Conservation (phyloP, 2,113 vertebrate genomes). For the Myanophis thanlyinensis region DNA sequence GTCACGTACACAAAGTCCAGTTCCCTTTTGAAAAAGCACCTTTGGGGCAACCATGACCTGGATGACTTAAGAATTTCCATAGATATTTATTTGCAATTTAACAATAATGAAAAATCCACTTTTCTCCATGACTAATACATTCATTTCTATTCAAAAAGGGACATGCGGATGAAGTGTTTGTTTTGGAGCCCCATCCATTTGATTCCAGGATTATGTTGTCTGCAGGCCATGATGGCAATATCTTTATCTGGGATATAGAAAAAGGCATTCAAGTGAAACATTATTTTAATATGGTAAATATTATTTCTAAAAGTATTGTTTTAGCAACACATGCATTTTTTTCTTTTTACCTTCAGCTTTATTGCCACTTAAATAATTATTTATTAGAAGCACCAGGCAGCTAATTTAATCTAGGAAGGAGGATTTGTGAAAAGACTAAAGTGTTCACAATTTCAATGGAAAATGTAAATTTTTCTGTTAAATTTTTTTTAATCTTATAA, state of each 20-base stretch:
- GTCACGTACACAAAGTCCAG: background rate
- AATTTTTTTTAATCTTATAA: background rate
- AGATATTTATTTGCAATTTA: background rate
- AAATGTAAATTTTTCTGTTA: background rate
- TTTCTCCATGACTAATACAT: constrained; percentile 21
- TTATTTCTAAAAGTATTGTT: background rate
- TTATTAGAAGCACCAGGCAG: background rate
- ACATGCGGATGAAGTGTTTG: constrained; percentile 95
- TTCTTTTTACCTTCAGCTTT: background rate
- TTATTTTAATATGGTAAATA: constrained; percentile 93
- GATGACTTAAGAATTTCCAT: background rate
- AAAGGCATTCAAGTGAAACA: constrained; percentile 88
- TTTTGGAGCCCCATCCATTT: constrained; percentile 95
- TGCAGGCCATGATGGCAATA: constrained; percentile 93
- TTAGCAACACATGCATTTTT: rapidly evolving
- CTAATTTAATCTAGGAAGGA: background rate
- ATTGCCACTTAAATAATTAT: background rate
- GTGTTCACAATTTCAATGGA: background rate
- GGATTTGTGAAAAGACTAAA: background rate
- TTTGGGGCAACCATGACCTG: background rate
- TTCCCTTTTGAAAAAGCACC: background rate
- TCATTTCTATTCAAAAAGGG: constrained; percentile 72
- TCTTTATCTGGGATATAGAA: constrained; percentile 94
- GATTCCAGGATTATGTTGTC: constrained; percentile 95
- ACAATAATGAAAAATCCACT: background rate